These are phyloP conservation scores for Turdus rufiventris DNA, from an alignment of 2,113 vertebrate species.

Conservation along the genomic window DNA sequence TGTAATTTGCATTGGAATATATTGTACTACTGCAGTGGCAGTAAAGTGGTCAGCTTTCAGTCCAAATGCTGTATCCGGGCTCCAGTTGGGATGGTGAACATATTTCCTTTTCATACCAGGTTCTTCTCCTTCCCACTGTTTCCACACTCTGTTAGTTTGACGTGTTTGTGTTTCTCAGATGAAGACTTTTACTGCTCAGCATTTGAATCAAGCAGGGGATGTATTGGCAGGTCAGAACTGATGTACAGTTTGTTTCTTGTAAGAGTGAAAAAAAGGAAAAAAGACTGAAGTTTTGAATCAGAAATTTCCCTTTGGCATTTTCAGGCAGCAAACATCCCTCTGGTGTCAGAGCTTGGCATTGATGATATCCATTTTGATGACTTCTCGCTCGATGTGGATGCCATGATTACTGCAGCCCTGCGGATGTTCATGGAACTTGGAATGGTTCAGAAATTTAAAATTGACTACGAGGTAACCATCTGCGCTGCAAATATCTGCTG, in stretches of 20 bases:
- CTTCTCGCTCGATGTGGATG: conserved; percentile 94
- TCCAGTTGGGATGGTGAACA: background rate
- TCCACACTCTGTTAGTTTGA: background rate
- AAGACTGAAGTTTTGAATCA: conserved; percentile 6
- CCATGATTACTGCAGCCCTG: conserved; percentile 95
- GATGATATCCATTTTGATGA: conserved; percentile 95
- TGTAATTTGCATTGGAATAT: conserved; percentile 61
- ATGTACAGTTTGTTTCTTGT: conserved; percentile 15
- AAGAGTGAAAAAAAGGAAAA: background rate
- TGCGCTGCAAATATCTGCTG: conserved; percentile 3
- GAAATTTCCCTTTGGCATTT: conserved; percentile 65
- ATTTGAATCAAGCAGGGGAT: conserved; percentile 34
- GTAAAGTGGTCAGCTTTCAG: conserved; percentile 52
- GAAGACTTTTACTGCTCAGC: conserved; percentile 36
- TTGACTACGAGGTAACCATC: conserved; percentile 94
- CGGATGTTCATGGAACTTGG: conserved; percentile 99
- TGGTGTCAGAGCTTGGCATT: conserved; percentile 94
- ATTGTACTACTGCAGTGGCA: conserved; percentile 22
- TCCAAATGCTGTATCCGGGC: background rate
- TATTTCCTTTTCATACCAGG: conserved; percentile 41
- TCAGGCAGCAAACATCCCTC: conserved; percentile 93
- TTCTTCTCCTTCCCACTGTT: background rate
- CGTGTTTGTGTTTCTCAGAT: conserved; percentile 8
- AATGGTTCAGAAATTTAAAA: conserved; percentile 99
- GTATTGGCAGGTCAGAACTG: conserved; percentile 41